phyloP scores from a whole-genome alignment of 2,113 vertebrate genomes.

The Urocitellus parryii region DNA sequence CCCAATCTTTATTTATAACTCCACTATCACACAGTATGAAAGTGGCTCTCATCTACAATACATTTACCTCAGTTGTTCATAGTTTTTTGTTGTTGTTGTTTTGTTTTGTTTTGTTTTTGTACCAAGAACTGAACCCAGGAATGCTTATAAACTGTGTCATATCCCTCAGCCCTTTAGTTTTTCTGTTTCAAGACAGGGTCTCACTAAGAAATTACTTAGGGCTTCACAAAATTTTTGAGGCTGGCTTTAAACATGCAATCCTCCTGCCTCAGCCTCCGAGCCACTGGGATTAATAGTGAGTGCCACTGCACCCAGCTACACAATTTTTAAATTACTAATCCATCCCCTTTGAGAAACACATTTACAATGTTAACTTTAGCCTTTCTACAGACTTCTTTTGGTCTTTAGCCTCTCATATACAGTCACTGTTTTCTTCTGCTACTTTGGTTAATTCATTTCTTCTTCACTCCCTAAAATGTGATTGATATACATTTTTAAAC shows the following conservation, averaged over 20 bases:
- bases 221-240: too few relatives aligned
- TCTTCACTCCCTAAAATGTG: not conserved
- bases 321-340: not conserved
- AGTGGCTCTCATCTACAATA: not conserved
- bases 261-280: too few relatives aligned
- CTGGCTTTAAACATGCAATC: too few relatives aligned
- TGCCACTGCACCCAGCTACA: too few relatives aligned
- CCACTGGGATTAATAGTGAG: too few relatives aligned
- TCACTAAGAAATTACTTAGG: too few relatives aligned
- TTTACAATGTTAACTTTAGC: not conserved
- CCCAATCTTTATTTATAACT: not conserved
- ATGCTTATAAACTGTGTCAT: too few relatives aligned
- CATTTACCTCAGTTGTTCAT: not conserved
- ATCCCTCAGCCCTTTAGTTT: too few relatives aligned
- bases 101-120: too few relatives aligned
- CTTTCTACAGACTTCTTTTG: not conserved
- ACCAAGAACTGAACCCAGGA: too few relatives aligned
- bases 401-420: not conserved
- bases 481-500: not conserved
- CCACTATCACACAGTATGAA: not conserved
- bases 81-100: not conserved
- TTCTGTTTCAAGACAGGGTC: too few relatives aligned
- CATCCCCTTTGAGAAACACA: not conserved
- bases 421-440: not conserved
- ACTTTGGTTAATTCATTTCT: not conserved